These are phyloP conservation scores for Ectobius pallidus DNA, from an alignment of 2,888 invertebrate species.

Conservation along the genomic window DNA sequence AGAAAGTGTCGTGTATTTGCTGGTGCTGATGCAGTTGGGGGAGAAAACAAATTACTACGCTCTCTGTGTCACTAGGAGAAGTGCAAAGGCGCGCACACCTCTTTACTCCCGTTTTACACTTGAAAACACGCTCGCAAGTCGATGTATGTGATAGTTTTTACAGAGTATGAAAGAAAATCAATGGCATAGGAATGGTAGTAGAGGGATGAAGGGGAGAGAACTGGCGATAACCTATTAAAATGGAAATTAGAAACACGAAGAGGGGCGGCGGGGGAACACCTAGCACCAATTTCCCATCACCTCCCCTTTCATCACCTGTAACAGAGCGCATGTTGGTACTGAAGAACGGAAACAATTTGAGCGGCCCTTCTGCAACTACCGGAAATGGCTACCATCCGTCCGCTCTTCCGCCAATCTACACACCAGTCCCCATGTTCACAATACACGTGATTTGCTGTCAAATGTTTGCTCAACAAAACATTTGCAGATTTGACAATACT, in stretches of 20 bases:
- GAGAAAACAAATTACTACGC: no score
- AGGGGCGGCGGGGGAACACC: constrained; percentile 5
- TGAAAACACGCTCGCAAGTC: not conserved
- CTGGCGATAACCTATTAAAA: constrained; percentile 33
- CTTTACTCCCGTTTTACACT: no score
- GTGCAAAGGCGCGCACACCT: no score
- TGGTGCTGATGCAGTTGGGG: no score
- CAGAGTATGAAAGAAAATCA: constrained; percentile 7
- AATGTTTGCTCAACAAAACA: not conserved
- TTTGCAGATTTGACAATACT: not conserved
- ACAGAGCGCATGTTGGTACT: constrained; percentile 17
- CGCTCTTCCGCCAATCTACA: constrained; percentile 1
- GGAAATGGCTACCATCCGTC: constrained; percentile 38
- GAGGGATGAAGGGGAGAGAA: constrained; percentile 11
- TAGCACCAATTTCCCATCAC: constrained; percentile 29
- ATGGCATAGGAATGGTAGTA: not conserved
- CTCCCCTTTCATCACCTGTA: constrained; percentile 16
- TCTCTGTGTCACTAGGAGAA: no score
- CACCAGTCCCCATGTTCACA: not conserved
- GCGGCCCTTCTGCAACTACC: no score
- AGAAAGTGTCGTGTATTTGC: no score
- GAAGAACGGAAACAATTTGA: constrained; percentile 38
- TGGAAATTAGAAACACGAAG: constrained; percentile 31
- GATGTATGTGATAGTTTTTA: no score
- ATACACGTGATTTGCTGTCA: not conserved